Percentiles rank a stretch among this genome's conserved stretches.
These are phyloP conservation scores for Leucania comma DNA, from an alignment of 2,888 invertebrate genomes.

Conservation along the genomic window DNA sequence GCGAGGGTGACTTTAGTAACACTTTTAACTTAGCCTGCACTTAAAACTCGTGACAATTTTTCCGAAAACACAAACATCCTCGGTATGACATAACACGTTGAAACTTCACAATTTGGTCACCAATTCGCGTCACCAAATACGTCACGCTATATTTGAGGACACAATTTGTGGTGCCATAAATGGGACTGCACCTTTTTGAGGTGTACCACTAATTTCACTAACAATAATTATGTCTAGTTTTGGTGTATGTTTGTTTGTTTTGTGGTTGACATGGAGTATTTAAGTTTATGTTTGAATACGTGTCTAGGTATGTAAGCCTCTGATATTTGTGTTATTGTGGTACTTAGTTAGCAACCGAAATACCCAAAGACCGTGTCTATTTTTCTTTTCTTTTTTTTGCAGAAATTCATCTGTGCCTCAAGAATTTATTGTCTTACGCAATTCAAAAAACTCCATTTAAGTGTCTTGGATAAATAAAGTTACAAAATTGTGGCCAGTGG, in stretches of 20 bases:
- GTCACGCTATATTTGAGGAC: conserved; percentile 73
- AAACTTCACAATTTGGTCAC: conserved; percentile 69
- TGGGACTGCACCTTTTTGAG: conserved; percentile 81
- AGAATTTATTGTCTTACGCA: no score
- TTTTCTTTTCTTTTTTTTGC: no score
- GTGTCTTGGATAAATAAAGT: no score
- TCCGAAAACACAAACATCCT: conserved; percentile 33
- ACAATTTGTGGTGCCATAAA: conserved; percentile 79
- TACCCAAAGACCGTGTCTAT: no score
- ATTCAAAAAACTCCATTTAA: no score
- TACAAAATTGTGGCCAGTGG: no score
- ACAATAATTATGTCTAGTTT: conserved; percentile 73
- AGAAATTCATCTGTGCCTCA: no score
- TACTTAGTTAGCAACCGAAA: not conserved
- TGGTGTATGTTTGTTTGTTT: conserved; percentile 67
- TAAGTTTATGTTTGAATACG: conserved; percentile 35
- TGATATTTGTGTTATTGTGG: conserved; percentile 12
- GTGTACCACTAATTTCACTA: conserved; percentile 79
- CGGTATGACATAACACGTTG: conserved; percentile 61
- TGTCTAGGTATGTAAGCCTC: not conserved
- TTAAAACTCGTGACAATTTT: not conserved
- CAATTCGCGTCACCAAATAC: conserved; percentile 84
- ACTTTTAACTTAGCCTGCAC: not conserved
- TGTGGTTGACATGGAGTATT: conserved; percentile 57
- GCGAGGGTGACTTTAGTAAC: no score